Conservation (phyloP, 2,113 vertebrate genomes). For the Pterocles burchelli region DNA sequence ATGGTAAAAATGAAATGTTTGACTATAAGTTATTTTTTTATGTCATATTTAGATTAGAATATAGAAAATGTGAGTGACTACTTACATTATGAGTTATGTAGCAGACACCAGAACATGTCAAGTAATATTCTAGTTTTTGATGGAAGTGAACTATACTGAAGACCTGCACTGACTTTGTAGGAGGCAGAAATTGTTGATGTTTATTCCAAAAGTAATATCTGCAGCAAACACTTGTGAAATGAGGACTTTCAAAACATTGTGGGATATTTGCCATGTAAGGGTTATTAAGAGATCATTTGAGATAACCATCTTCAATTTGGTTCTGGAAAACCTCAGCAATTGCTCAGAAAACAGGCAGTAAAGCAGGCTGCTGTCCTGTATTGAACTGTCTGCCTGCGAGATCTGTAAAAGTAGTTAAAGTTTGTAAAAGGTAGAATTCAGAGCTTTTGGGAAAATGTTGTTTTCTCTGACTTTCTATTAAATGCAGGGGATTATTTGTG, state of each 20-base stretch:
- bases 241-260: neutral
- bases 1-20: conserved; percentile 38
- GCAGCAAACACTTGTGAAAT: neutral
- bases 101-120: neutral
- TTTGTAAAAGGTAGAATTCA: neutral
- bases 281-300: conserved; percentile 16
- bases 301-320: conserved; percentile 16
- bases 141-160: too few relatives aligned
- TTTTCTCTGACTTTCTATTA: neutral
- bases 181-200: neutral
- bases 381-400: neutral
- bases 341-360: neutral
- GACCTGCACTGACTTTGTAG: neutral
- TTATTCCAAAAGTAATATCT: neutral
- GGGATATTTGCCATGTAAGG: neutral
- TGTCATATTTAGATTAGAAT: conserved; percentile 27
- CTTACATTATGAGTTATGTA: neutral
- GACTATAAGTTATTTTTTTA: conserved; percentile 10
- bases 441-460: neutral
- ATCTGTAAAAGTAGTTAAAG: neutral
- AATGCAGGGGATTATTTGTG: neutral
- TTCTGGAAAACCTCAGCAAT: neutral
- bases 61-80: neutral
- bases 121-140: neutral
- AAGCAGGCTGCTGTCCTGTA: neutral